A percentile compares a stretch with the other conserved stretches of the same genome.
phyloP scores from a whole-genome alignment of 2,888 invertebrate genomes.

The Coenonympha arcania region DNA sequence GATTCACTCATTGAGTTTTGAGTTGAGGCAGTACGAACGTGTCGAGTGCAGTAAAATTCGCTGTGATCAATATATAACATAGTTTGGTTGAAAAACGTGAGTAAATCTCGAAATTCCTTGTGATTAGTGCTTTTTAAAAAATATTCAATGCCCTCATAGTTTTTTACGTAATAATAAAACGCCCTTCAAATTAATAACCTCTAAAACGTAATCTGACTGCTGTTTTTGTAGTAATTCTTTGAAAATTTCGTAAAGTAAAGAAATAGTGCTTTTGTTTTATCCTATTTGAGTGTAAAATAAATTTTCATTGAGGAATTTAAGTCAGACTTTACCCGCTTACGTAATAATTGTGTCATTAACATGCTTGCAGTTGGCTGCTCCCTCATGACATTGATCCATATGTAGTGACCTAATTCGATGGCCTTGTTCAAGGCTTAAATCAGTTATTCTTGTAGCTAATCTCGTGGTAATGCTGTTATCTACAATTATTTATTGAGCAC shows the following conservation, averaged over 20 bases:
- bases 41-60: background rate
- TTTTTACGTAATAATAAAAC: background rate
- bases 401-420: constrained; percentile 51
- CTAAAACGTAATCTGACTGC: background rate
- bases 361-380: constrained; percentile 43
- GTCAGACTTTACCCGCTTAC: constrained; percentile 48
- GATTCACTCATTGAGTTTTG: background rate
- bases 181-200: constrained; percentile 8
- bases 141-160: background rate
- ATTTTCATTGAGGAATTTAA: background rate
- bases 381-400: constrained; percentile 58
- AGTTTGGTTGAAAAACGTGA: constrained; percentile 14
- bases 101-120: constrained; percentile 4
- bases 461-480: background rate
- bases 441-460: background rate
- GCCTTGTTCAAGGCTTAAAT: constrained; percentile 15
- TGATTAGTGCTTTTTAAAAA: background rate
- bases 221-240: background rate
- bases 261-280: background rate
- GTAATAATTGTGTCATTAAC: constrained; percentile 65
- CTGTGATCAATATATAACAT: constrained; percentile 2
- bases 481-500: constrained; percentile 5
- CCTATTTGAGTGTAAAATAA: background rate
- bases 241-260: background rate
- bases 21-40: constrained; percentile 7